Percentiles rank a stretch among this genome's conserved stretches.
phyloP scores from a whole-genome alignment of 2,888 invertebrate genomes.

The Rambutsinella grinnellia region DNA sequence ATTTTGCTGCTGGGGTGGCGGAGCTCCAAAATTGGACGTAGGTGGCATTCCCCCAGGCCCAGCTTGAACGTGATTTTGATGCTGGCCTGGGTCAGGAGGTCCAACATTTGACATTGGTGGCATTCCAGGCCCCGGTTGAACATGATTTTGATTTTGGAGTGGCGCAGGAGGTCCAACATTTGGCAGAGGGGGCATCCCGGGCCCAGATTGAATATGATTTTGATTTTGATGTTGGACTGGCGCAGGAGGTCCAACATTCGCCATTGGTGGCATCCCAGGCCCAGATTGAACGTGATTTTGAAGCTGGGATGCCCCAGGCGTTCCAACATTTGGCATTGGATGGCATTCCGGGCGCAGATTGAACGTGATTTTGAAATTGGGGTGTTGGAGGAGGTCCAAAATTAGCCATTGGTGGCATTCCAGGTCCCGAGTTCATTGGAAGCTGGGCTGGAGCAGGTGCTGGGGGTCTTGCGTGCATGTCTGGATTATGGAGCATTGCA shows the following conservation, averaged over 20 bases:
- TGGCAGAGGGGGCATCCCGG: slow-evolving; percentile 49
- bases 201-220: slow-evolving; percentile 51
- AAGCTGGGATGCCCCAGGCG: too few species aligned
- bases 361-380: not conserved
- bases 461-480: slow-evolving; percentile 5
- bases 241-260: slow-evolving; percentile 13
- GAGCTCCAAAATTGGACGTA: slow-evolving; percentile 13
- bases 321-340: not conserved
- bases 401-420: slow-evolving; percentile 35
- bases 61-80: not conserved
- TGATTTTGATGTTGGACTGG: slow-evolving; percentile 4
- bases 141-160: not conserved
- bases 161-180: slow-evolving; percentile 16
- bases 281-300: not conserved
- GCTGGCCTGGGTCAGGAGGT: too few species aligned
- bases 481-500: not conserved
- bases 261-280: slow-evolving; percentile 16
- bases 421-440: slow-evolving; percentile 60
- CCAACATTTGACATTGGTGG: slow-evolving; percentile 16
- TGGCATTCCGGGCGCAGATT: not conserved
- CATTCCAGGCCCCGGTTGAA: slow-evolving; percentile 12
- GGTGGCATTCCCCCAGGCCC: slow-evolving; percentile 7
- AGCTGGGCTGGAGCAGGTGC: not conserved
- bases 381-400: not conserved
- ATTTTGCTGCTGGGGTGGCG: not conserved